Evolutionary conservation across 2,797 vertebrate genomes (phyloP).

Genomic region (Lagocephalus sceleratus): DNA sequence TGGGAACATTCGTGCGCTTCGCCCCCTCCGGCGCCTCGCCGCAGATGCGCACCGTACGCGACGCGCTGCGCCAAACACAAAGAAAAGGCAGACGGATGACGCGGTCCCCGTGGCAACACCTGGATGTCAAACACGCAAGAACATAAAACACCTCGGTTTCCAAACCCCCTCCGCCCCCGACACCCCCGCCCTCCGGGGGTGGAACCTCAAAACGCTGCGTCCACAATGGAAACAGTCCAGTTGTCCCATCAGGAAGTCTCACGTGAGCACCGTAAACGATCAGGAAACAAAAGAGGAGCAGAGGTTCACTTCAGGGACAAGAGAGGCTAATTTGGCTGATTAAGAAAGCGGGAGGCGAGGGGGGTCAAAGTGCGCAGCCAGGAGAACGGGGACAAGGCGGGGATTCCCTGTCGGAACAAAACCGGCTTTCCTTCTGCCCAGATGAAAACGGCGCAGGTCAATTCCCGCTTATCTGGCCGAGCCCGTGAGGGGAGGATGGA

Average conservation of each 20-base stretch:
- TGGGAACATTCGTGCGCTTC: conserved; percentile 61
- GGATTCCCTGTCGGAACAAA: conserved; percentile 1
- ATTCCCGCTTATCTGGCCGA: too few species aligned
- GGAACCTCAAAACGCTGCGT: conserved; percentile 4
- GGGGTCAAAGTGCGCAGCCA: conserved; percentile 22
- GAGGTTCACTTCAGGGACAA: conserved; percentile 30
- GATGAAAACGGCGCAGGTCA: neutral
- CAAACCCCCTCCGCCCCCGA: conserved; percentile 14
- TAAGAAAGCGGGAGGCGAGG: conserved; percentile 27
- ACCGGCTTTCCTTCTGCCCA: conserved; percentile 2
- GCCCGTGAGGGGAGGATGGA: too few species aligned
- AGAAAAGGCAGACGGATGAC: conserved; percentile 32
- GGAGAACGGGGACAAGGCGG: conserved; percentile 10
- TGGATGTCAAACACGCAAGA: conserved; percentile 28
- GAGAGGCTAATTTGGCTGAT: conserved; percentile 33
- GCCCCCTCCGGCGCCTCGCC: conserved; percentile 26
- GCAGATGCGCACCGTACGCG: conserved; percentile 30
- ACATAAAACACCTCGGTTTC: conserved; percentile 37
- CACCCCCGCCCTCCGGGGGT: conserved; percentile 2
- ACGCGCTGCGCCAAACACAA: conserved; percentile 9
- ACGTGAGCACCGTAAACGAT: too few species aligned
- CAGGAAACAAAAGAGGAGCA: conserved; percentile 34
- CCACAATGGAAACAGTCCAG: too few species aligned
- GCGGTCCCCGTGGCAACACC: conserved; percentile 46
- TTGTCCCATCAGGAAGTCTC: too few species aligned